Percentiles rank a stretch among this genome's conserved stretches.
These are phyloP conservation scores for Adela reaumurella DNA, from an alignment of 2,888 invertebrate genomes.

Conservation along the genomic window DNA sequence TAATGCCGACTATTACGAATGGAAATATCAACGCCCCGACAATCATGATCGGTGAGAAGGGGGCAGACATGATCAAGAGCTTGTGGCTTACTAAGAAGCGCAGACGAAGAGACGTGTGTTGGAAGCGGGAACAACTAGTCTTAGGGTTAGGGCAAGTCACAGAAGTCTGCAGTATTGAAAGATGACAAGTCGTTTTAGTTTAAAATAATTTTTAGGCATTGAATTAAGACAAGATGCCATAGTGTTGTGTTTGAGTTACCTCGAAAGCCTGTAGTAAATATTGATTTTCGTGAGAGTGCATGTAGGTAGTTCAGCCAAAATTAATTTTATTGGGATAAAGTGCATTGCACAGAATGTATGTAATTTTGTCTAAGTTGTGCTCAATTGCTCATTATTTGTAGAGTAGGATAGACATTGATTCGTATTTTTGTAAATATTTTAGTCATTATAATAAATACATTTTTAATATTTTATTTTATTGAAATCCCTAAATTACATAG, in stretches of 20 bases:
- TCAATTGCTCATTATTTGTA: not conserved
- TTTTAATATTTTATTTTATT: not conserved
- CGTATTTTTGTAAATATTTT: not conserved
- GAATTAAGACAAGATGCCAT: no score
- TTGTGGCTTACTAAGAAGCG: conserved; percentile 53
- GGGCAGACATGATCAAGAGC: conserved; percentile 75
- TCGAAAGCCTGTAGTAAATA: no score
- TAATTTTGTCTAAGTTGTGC: not conserved
- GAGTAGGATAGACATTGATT: not conserved
- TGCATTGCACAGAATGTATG: not conserved
- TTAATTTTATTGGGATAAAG: no score
- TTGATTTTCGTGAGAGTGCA: no score
- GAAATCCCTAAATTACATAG: no score
- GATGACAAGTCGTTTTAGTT: conserved; percentile 21
- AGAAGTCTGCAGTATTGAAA: conserved; percentile 22
- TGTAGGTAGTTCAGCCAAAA: no score
- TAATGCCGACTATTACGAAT: conserved; percentile 84
- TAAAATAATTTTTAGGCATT: no score
- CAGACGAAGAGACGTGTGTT: conserved; percentile 26
- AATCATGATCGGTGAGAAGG: conserved; percentile 86
- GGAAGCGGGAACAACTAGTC: conserved; percentile 19
- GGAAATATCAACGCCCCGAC: conserved; percentile 86
- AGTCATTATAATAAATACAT: not conserved
- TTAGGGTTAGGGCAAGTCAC: conserved; percentile 16
- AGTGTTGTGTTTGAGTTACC: no score